Conservation (phyloP, 2,888 invertebrate genomes). For the Dendrolimus pini region DNA sequence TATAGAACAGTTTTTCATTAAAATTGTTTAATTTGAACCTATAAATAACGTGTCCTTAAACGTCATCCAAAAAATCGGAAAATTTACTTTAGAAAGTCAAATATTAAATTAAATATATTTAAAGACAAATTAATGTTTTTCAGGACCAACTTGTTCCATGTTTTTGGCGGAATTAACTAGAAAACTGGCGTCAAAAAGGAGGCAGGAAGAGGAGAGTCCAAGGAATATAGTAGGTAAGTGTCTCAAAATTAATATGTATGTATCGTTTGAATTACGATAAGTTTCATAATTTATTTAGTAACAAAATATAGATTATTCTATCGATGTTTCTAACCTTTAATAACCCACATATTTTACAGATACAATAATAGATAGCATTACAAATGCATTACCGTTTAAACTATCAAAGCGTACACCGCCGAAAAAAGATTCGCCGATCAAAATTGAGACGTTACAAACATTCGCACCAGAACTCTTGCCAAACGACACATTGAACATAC, state of each 20-base stretch:
- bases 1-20: too few relatives aligned
- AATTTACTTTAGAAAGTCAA: too few relatives aligned
- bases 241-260: not conserved
- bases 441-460: slow-evolving; percentile 44
- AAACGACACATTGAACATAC: slow-evolving; percentile 35
- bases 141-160: slow-evolving; percentile 63
- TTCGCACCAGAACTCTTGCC: slow-evolving; percentile 52
- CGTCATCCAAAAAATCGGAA: too few relatives aligned
- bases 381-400: slow-evolving; percentile 53
- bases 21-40: too few relatives aligned
- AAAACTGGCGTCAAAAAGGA: slow-evolving; percentile 47
- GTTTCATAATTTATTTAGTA: not conserved
- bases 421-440: slow-evolving; percentile 39
- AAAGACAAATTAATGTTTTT: slow-evolving; percentile 3
- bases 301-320: not conserved
- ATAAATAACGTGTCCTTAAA: too few relatives aligned
- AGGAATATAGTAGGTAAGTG: slow-evolving; percentile 57
- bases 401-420: slow-evolving; percentile 37
- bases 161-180: slow-evolving; percentile 55
- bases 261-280: too few relatives aligned
- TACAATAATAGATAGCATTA: slow-evolving; percentile 52
- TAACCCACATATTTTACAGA: slow-evolving; percentile 31
- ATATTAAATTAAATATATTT: not conserved
- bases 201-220: slow-evolving; percentile 39
- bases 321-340: not conserved